Evolutionary conservation across 2,797 vertebrate species (phyloP).

Genomic region (Propithecus perrieri): DNA sequence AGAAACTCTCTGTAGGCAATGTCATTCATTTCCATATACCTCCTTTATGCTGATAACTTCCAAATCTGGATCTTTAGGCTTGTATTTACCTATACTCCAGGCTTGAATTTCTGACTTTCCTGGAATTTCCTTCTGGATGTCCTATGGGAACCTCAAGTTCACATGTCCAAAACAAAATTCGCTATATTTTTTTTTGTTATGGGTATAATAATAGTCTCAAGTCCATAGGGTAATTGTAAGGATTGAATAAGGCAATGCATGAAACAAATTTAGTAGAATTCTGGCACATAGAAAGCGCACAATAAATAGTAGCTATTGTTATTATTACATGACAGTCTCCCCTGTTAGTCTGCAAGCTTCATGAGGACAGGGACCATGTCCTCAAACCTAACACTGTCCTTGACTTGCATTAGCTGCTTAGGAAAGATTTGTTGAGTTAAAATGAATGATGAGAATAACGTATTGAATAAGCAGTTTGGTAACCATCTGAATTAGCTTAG

Average conservation of each 20-base stretch:
- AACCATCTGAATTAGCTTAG: slow-evolving; percentile 4
- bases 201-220: slow-evolving; percentile 28
- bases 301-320: not conserved
- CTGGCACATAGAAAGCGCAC: not conserved
- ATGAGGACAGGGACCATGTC: not conserved
- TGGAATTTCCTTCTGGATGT: not conserved
- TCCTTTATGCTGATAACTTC: not conserved
- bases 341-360: not conserved
- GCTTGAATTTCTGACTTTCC: not conserved
- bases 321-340: not conserved
- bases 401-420: not conserved
- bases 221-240: not conserved
- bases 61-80: not conserved
- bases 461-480: not conserved
- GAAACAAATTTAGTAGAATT: slow-evolving; percentile 40
- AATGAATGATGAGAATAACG: not conserved
- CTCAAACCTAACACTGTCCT: not conserved
- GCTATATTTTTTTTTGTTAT: not conserved
- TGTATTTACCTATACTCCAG: not conserved
- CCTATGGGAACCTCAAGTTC: slow-evolving; percentile 20
- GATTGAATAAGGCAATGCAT: not conserved
- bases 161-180: slow-evolving; percentile 35
- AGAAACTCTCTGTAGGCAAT: not conserved
- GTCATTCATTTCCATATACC: not conserved
- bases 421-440: slow-evolving; percentile 46